Evolutionary conservation across 92 coral and sea anemone genomes (phyloP).

Genomic region (Porites lobata): DNA sequence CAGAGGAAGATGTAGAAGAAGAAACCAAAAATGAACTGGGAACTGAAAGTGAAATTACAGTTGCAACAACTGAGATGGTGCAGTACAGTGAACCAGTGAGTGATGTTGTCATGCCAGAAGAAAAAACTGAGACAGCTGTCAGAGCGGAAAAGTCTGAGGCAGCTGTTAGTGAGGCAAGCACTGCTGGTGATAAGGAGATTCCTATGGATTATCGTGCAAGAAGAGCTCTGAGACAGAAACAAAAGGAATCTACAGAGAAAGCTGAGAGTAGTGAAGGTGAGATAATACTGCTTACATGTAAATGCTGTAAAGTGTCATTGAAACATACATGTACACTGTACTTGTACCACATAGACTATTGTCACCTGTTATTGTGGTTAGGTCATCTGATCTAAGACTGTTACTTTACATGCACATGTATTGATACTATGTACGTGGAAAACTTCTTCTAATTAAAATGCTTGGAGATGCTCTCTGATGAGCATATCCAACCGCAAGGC

Average conservation of each 20-base stretch:
- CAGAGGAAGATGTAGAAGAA: constrained; percentile 36
- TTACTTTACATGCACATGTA: too few relatives aligned
- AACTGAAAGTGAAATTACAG: constrained; percentile 17
- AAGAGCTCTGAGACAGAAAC: constrained; percentile 38
- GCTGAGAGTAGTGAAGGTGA: constrained; percentile 4
- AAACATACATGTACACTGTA: too few relatives aligned
- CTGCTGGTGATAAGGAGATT: constrained; percentile 25
- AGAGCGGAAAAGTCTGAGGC: constrained; percentile 15
- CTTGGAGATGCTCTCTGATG: too few relatives aligned
- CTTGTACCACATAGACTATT: too few relatives aligned
- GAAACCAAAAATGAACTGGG: constrained; percentile 1
- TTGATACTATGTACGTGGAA: too few relatives aligned
- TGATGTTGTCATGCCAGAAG: constrained; percentile 1
- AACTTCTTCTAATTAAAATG: too few relatives aligned
- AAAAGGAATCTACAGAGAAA: constrained; percentile 9
- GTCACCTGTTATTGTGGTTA: too few relatives aligned
- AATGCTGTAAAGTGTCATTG: too few relatives aligned
- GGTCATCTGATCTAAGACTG: too few relatives aligned
- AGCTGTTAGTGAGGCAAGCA: constrained; percentile 19
- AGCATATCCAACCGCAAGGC: too few relatives aligned
- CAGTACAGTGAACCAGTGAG: constrained; percentile 18
- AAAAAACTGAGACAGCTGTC: background rate
- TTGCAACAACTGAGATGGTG: background rate
- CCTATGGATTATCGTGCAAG: constrained; percentile 55
- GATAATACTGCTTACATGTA: background rate